phyloP scores from a whole-genome alignment of 2,888 invertebrate species.

The Apeira syringaria region DNA sequence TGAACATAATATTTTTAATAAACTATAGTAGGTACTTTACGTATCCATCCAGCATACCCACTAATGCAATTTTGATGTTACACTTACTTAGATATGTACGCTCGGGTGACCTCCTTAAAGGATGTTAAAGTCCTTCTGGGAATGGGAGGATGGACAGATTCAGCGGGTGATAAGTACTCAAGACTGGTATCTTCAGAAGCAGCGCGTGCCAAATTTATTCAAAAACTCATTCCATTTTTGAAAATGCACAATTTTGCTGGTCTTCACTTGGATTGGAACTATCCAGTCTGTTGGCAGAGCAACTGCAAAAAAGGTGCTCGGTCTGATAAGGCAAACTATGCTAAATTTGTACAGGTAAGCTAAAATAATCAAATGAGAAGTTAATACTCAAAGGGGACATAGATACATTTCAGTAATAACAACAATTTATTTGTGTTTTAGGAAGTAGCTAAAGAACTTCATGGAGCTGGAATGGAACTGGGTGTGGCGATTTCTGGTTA shows the following conservation, averaged over 20 bases:
- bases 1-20: too few species aligned
- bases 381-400: too few species aligned
- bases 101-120: slow-evolving; percentile 88
- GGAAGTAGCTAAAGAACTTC: slow-evolving; percentile 87
- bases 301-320: slow-evolving; percentile 92
- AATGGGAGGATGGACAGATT: slow-evolving; percentile 98
- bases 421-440: slow-evolving; percentile 40
- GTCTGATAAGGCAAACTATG: slow-evolving; percentile 90
- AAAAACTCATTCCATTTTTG: slow-evolving; percentile 88
- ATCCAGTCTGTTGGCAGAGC: slow-evolving; percentile 96
- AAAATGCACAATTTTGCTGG: slow-evolving; percentile 92
- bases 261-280: slow-evolving; percentile 96
- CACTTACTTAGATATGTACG: slow-evolving; percentile 93
- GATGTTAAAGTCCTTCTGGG: slow-evolving; percentile 89
- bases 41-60: too few species aligned
- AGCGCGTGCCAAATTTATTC: slow-evolving; percentile 87
- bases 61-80: too few species aligned
- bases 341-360: slow-evolving; percentile 87
- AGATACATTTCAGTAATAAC: too few species aligned
- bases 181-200: slow-evolving; percentile 87
- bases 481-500: slow-evolving; percentile 95
- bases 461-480: slow-evolving; percentile 87
- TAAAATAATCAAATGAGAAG: too few species aligned
- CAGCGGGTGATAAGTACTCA: slow-evolving; percentile 94
- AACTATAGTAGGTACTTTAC: too few species aligned